Evolutionary conservation across 2,797 vertebrate genomes (phyloP).

Genomic region (Mormyrus hasselquistii): DNA sequence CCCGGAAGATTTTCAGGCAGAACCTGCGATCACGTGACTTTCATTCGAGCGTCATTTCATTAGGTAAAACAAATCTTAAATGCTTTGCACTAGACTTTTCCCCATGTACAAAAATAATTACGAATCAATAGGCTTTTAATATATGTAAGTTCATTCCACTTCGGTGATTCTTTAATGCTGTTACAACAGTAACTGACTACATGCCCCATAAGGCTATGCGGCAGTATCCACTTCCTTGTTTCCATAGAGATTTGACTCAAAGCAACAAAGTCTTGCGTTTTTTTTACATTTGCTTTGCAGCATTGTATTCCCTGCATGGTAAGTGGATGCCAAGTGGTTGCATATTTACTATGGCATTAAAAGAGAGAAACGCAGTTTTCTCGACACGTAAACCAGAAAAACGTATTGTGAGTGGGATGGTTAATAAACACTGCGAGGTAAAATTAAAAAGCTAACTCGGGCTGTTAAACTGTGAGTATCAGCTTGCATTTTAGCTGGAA

Average conservation of each 20-base stretch:
- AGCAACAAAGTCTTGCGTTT: neutral
- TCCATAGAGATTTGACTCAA: conserved; percentile 52
- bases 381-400: neutral
- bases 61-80: neutral
- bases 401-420: neutral
- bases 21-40: conserved; percentile 3
- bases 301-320: neutral
- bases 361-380: neutral
- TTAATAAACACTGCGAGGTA: neutral
- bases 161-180: neutral
- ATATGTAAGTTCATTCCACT: neutral
- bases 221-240: conserved; percentile 34
- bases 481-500: neutral
- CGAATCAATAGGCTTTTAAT: neutral
- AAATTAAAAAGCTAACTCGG: neutral
- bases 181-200: neutral
- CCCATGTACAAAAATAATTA: neutral
- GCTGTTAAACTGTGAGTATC: neutral
- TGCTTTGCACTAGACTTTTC: neutral
- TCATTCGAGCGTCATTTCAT: neutral
- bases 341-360: neutral
- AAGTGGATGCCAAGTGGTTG: neutral
- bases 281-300: neutral
- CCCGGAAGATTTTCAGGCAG: conserved; percentile 21
- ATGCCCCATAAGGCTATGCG: conserved; percentile 46